These are phyloP conservation scores for Anoplius nigerrimus DNA, from an alignment of 2,888 invertebrate genomes.

Conservation along the genomic window DNA sequence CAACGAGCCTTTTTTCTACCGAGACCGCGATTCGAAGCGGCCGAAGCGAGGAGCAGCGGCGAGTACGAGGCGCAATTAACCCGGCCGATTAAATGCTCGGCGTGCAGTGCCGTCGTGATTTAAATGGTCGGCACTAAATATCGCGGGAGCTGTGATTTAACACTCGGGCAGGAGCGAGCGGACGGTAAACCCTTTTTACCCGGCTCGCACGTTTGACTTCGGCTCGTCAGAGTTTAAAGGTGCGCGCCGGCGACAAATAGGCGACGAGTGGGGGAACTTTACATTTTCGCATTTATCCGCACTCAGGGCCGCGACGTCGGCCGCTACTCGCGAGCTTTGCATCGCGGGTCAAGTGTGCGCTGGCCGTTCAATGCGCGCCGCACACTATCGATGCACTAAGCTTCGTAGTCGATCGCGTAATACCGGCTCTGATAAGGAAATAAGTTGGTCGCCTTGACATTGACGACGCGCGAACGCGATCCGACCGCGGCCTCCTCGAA, in stretches of 20 bases:
- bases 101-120: too few species aligned
- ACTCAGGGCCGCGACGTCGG: conserved; percentile 18
- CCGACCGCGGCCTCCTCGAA: conserved; percentile 33
- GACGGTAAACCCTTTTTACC: not conserved
- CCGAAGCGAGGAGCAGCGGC: too few species aligned
- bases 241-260: too few species aligned
- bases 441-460: conserved; percentile 57
- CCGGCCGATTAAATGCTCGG: too few species aligned
- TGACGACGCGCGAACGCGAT: conserved; percentile 38
- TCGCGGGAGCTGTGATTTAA: too few species aligned
- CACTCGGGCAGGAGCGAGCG: not conserved
- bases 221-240: too few species aligned
- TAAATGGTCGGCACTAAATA: too few species aligned
- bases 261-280: not conserved
- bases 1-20: too few species aligned
- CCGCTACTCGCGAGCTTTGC: conserved; percentile 40
- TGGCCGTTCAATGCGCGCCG: conserved; percentile 36
- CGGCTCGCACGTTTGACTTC: too few species aligned
- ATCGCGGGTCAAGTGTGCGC: conserved; percentile 53
- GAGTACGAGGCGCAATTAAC: too few species aligned
- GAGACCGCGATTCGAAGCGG: too few species aligned
- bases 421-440: conserved; percentile 52
- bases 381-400: conserved; percentile 46
- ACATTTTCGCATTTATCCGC: not conserved
- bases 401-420: conserved; percentile 48